Base-by-base conservation (phyloP, 2,888 invertebrate genomes). In the Cosmopolites sordidus region DNA sequence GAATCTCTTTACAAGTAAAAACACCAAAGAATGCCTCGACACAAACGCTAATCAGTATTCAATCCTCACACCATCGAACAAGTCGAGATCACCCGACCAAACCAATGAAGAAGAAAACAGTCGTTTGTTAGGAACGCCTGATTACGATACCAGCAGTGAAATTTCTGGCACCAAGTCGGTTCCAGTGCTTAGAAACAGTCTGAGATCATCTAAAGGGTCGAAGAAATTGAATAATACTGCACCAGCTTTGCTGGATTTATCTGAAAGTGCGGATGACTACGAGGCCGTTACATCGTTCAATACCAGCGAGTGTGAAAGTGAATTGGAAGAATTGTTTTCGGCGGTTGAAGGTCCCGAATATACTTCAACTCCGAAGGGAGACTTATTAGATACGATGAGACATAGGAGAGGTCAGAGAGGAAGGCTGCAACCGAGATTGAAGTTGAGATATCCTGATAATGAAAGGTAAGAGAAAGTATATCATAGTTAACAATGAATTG, bases 351-450 rank as follows among this genome's bases (percentile, higher is more conserved):
- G 70, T 5, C 75, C 76, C 0, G 67, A 65, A 43, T 72, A 74
- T 53, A 74, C 75, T 1, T 76, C 76, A 15, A 77, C 77, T 15
- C 77, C 77, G 1, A 76, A 76, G 62, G 55, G 63, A 14, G 51
- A 55, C 42, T 37, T 29, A 8, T 22, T 42, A 22, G 44, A 46
- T n/a, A 42, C 18, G 5, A 48, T 47, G 48, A 47, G 41, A 22
- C 64, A 52, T 45, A 67, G 66, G 64, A 54, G 61, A 42, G 56
- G 62, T 8, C 51, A 57, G 29, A 58, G 55, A 43, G 61, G 52
- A 15, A 60, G 58, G 43, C 27, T 63, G 38, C 62, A 62, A n/a
- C 50, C 63, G 46, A 59, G 67, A 54, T 48, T 70, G 42, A 54
- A 64, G 16, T 51, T 65, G 39, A 66, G 66, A 56, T 66, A 66